Percentiles rank a stretch among this genome's conserved stretches.
Evolutionary conservation across 2,888 invertebrate species (phyloP).

Genomic region (Ceramica pisi): DNA sequence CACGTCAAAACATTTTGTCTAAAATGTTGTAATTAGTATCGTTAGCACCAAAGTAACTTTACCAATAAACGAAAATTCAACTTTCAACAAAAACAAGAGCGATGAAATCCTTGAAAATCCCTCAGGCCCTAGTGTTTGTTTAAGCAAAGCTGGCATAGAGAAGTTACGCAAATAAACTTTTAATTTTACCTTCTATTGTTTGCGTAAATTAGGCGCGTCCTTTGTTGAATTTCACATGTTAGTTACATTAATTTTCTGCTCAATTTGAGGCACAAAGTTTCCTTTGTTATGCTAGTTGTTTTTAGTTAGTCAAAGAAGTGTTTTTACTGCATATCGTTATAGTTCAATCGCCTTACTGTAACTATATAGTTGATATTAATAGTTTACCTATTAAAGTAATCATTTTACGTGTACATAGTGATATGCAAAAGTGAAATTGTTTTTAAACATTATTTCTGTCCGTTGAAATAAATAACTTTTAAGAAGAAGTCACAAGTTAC

Average conservation of each 20-base stretch:
- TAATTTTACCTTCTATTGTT: constrained; percentile 49
- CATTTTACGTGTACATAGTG: too few species aligned
- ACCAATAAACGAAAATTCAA: background rate
- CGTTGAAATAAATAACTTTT: too few species aligned
- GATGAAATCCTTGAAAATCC: constrained; percentile 15
- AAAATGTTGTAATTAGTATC: background rate
- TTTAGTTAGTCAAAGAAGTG: constrained; percentile 12
- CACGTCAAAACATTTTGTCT: background rate
- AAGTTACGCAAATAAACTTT: constrained; percentile 42
- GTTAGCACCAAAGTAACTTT: constrained; percentile 4
- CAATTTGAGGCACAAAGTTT: constrained; percentile 27
- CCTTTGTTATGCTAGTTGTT: constrained; percentile 8
- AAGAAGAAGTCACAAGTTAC: too few species aligned
- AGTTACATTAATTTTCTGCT: constrained; percentile 40
- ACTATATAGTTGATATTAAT: too few species aligned
- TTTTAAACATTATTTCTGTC: too few species aligned
- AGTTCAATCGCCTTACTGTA: background rate
- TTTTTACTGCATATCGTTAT: background rate
- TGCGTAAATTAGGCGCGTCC: constrained; percentile 43
- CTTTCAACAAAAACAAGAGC: constrained; percentile 11
- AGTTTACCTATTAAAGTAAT: too few species aligned
- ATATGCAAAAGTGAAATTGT: too few species aligned
- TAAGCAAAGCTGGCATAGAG: background rate
- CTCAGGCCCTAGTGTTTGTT: constrained; percentile 1
- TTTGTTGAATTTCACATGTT: constrained; percentile 49